Percentiles rank a stretch among this genome's conserved stretches.
These are phyloP conservation scores for Melanerpes formicivorus DNA, from an alignment of 2,113 vertebrate genomes.

Conservation along the genomic window DNA sequence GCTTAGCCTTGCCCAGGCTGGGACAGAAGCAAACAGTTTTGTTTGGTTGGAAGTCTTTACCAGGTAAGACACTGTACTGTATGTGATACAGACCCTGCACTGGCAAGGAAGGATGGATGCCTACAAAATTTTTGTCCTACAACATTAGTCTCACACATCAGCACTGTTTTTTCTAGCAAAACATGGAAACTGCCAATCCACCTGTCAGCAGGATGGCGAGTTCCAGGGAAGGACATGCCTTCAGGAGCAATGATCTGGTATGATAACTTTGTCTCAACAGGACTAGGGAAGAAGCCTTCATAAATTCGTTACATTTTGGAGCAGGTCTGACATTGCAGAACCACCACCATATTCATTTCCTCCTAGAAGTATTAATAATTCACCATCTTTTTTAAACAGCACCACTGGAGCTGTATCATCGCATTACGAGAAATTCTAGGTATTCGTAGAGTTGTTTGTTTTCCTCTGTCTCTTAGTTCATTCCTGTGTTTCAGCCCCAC, in stretches of 20 bases:
- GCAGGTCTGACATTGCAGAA: constrained; percentile 19
- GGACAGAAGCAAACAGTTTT: background rate
- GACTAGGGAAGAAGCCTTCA: background rate
- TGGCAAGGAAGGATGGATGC: background rate
- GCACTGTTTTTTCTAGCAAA: background rate
- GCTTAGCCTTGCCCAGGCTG: background rate
- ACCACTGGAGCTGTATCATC: background rate
- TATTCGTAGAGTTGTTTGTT: constrained; percentile 9
- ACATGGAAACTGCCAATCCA: background rate
- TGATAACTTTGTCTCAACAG: background rate
- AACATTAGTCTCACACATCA: background rate
- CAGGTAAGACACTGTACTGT: background rate
- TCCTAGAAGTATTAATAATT: constrained; percentile 62
- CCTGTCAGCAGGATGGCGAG: background rate
- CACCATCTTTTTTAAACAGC: background rate
- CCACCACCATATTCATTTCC: constrained; percentile 22
- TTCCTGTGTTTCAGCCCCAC: background rate
- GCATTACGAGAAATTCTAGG: background rate
- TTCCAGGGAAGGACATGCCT: background rate
- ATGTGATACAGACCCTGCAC: background rate
- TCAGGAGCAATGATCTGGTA: background rate
- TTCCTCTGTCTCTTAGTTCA: constrained; percentile 9
- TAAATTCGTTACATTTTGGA: background rate
- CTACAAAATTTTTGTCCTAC: background rate
- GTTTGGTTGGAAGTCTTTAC: background rate